Evolutionary conservation across 1,140 invertebrate species (phyloP).

Genomic region (Eueides isabella): DNA sequence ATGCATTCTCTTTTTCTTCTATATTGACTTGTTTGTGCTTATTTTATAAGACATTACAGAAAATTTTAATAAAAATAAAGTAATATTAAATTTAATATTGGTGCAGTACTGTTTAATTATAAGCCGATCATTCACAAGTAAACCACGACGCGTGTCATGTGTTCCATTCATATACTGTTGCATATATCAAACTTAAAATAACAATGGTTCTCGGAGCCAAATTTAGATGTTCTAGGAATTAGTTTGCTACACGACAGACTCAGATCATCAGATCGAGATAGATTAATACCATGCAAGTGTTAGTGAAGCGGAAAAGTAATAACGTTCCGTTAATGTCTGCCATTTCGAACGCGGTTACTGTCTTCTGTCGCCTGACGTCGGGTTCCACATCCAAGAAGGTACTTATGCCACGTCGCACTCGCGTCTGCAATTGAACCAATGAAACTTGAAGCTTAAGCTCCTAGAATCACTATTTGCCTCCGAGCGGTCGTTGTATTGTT

Average conservation of each 20-base stretch:
- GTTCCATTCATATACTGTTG: slow-evolving; percentile 23
- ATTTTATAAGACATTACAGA: slow-evolving; percentile 48
- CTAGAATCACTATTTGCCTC: slow-evolving; percentile 67
- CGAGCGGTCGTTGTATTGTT: slow-evolving; percentile 73
- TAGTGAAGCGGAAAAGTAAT: slow-evolving; percentile 70
- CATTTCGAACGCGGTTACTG: slow-evolving; percentile 70
- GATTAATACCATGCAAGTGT: slow-evolving; percentile 74
- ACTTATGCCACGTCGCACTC: slow-evolving; percentile 61
- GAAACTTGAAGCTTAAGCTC: slow-evolving; percentile 64
- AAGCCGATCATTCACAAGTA: background rate
- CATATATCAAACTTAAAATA: slow-evolving; percentile 50
- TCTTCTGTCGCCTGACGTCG: slow-evolving; percentile 60
- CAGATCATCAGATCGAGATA: slow-evolving; percentile 63
- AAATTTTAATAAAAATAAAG: background rate
- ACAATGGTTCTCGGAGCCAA: slow-evolving; percentile 43
- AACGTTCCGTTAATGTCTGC: slow-evolving; percentile 74
- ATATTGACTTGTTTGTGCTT: slow-evolving; percentile 68
- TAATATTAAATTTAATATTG: background rate
- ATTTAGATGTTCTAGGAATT: slow-evolving; percentile 58
- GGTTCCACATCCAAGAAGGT: slow-evolving; percentile 51
- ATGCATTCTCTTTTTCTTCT: slow-evolving; percentile 67
- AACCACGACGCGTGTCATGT: background rate
- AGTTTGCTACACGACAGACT: slow-evolving; percentile 56
- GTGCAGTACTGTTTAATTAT: background rate
- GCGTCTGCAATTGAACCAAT: slow-evolving; percentile 55